Base-by-base conservation (phyloP, 2,113 vertebrate species). In the Leptocoma aspasia region DNA sequence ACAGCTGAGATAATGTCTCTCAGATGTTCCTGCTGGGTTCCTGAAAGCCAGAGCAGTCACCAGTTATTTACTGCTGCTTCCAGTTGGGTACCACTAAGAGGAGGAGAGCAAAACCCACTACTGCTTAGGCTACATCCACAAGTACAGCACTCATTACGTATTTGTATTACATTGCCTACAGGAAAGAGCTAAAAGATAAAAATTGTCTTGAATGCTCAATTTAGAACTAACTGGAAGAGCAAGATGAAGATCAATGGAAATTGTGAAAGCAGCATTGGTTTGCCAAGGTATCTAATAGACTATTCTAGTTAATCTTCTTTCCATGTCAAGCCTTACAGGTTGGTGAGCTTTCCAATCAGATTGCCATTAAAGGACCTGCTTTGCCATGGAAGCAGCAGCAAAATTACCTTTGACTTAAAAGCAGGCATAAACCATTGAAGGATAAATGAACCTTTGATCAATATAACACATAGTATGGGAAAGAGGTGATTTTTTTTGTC, bases 341-440 rank as follows among this genome's bases (percentile, higher is more conserved):
- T 95, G 64, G 23, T 70, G 30, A 50, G 27, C 18, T 89, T 68
- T 78, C 56, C 78, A 69, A 59, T 70, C 65, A 85, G 26, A 82
- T 75, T 87, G 4, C n/a, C 57, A 39, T 79, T 42, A 65, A 75
- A 76, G 11, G 15, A 76, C 5, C 22, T 19, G 44, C 52, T 89
- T 71, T 90, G 52, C 37, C 78, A 45, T 4, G 5, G 31, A 87
- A 89, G 31, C 22, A 87, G 21, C 65, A 82, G 21, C 10, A 92
- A 86, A 89, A 78, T 54, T 71, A 68, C 19, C 15, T 87, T 68
- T 76, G 31, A 57, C 33, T 86, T 89, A 78, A 92, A 86, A 84
- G 50, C 20, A 75, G 39, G 7, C 21, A 65, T 89, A 84, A 95
- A 49, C 8, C 9, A 57, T 6, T 77, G n/a, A 80, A 61, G 16